Percentiles rank a stretch among this genome's conserved stretches.
These are phyloP conservation scores for Cetoscarus ocellatus DNA, from an alignment of 2,797 vertebrate species.

Conservation along the genomic window DNA sequence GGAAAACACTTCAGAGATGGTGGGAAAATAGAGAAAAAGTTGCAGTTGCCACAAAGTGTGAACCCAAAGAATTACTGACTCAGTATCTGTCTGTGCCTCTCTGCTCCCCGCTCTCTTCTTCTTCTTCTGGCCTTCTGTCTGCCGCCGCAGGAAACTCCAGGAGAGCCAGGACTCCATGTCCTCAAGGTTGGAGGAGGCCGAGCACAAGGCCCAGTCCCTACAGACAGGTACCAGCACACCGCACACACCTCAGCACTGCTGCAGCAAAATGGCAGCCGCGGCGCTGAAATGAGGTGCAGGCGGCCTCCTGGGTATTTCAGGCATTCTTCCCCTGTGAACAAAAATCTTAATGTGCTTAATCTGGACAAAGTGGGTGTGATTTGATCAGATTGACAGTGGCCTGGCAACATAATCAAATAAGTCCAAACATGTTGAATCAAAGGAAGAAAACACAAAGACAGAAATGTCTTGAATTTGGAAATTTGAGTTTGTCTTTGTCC, in stretches of 20 bases:
- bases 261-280: constrained; percentile 21
- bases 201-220: constrained; percentile 94
- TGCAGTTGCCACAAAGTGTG: constrained; percentile 66
- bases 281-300: constrained; percentile 1
- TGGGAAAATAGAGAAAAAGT: constrained; percentile 79
- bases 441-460: not conserved
- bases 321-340: constrained; percentile 5
- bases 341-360: constrained; percentile 27
- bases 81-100: constrained; percentile 65
- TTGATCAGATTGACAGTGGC: constrained; percentile 23
- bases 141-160: constrained; percentile 90
- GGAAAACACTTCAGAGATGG: constrained; percentile 80
- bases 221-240: constrained; percentile 91
- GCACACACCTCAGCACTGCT: constrained; percentile 17
- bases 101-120: constrained; percentile 48
- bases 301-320: not conserved
- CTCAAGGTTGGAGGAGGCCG: constrained; percentile 95
- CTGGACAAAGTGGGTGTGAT: constrained; percentile 24
- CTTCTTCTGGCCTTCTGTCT: constrained; percentile 37
- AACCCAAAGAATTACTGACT: constrained; percentile 67
- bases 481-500: not conserved
- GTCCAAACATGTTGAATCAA: not conserved
- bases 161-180: constrained; percentile 95
- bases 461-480: not conserved
- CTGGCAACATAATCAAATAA: constrained; percentile 16